phyloP scores from a whole-genome alignment of 2,797 vertebrate species.

The Hapalemur alaotrensis region DNA sequence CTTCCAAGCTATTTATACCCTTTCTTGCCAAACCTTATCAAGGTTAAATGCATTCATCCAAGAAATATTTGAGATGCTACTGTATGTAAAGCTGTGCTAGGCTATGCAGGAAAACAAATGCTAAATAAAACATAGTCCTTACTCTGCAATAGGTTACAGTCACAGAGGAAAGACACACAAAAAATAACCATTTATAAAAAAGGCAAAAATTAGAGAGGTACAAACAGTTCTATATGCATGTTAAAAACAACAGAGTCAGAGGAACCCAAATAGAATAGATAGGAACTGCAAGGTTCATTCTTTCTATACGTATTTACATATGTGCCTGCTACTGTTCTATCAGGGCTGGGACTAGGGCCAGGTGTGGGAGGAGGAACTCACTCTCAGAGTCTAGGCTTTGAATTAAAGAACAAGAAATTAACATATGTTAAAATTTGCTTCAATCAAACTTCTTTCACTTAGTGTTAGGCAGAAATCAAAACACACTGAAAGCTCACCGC shows the following conservation, averaged over 20 bases:
- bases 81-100: neutral
- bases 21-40: neutral
- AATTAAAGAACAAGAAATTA: neutral
- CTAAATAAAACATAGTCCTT: neutral
- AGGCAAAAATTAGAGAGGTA: neutral
- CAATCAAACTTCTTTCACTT: neutral
- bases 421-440: neutral
- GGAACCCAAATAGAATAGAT: neutral
- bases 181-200: neutral
- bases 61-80: neutral
- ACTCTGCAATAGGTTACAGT: neutral
- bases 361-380: neutral
- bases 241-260: neutral
- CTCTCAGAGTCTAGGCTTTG: neutral
- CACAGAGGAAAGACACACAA: neutral
- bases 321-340: neutral
- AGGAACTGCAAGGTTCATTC: neutral
- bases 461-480: conserved; percentile 10
- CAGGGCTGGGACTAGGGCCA: neutral
- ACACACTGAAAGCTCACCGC: conserved; percentile 56
- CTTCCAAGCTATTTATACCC: neutral
- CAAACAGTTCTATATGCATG: neutral
- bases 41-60: neutral
- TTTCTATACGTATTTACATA: neutral
- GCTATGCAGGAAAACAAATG: neutral